Evolutionary conservation across 1,140 invertebrate species (phyloP).

Genomic region (Drosophila nikananu): DNA sequence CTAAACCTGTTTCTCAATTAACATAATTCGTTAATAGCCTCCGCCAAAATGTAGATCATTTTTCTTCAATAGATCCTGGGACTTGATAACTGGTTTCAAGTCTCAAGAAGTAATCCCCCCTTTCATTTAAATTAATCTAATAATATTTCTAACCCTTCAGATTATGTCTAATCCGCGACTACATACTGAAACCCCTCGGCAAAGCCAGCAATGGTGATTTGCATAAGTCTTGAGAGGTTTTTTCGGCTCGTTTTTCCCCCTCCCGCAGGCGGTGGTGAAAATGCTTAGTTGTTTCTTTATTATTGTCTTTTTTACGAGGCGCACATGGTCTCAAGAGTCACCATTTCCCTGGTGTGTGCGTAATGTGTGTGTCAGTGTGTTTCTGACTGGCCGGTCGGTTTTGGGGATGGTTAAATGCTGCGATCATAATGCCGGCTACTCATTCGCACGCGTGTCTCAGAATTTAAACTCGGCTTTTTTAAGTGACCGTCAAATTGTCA

Average conservation of each 20-base stretch:
- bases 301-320: slow-evolving; percentile 52
- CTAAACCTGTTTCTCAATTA: slow-evolving; percentile 16
- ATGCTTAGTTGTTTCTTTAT: slow-evolving; percentile 55
- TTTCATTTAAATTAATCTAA: background rate
- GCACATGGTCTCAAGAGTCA: slow-evolving; percentile 51
- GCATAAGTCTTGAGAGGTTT: slow-evolving; percentile 35
- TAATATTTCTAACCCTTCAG: background rate
- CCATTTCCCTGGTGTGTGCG: slow-evolving; percentile 26
- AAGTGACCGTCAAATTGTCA: slow-evolving; percentile 3
- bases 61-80: background rate
- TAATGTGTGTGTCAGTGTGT: slow-evolving; percentile 20
- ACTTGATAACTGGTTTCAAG: slow-evolving; percentile 4
- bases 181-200: background rate
- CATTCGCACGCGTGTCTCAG: slow-evolving; percentile 42
- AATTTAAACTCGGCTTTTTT: slow-evolving; percentile 8
- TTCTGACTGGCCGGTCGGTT: slow-evolving; percentile 12
- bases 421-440: slow-evolving; percentile 52
- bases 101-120: background rate
- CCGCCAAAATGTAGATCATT: slow-evolving; percentile 3
- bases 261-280: slow-evolving; percentile 21
- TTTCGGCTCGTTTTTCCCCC: slow-evolving; percentile 14
- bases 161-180: background rate
- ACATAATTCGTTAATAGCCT: slow-evolving; percentile 9
- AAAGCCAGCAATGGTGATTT: slow-evolving; percentile 39
- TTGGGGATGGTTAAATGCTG: slow-evolving; percentile 15